phyloP scores from a whole-genome alignment of 2,888 invertebrate genomes.

The Apamea sordens region DNA sequence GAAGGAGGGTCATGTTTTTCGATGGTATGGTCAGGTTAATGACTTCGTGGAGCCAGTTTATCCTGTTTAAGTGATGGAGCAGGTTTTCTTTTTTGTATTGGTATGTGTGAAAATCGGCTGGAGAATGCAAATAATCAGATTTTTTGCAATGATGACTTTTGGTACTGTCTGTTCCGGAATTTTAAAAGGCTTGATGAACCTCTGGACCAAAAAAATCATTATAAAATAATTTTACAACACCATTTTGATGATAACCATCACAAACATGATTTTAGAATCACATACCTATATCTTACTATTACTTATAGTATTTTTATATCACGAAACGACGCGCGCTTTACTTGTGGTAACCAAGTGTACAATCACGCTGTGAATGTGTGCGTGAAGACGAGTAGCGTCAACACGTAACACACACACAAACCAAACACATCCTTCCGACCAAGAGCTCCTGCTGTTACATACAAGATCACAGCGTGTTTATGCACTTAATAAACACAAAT shows the following conservation, averaged over 20 bases:
- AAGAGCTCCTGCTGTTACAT: too few relatives aligned
- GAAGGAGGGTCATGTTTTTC: constrained; percentile 37
- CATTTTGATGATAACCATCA: not conserved
- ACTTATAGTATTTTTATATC: too few relatives aligned
- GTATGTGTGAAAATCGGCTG: constrained; percentile 15
- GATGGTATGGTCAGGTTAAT: constrained; percentile 48
- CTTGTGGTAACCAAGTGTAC: not conserved
- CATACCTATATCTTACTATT: not conserved
- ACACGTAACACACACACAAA: too few relatives aligned
- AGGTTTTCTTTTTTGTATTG: not conserved
- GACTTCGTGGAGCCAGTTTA: constrained; percentile 50
- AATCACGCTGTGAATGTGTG: not conserved
- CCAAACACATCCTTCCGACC: too few relatives aligned
- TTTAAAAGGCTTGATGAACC: accelerated
- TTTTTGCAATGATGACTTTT: not conserved
- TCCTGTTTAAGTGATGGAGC: constrained; percentile 24
- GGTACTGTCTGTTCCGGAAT: not conserved
- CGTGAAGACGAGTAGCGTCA: not conserved
- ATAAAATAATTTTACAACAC: not conserved
- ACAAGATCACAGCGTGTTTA: too few relatives aligned
- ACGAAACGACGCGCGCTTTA: not conserved
- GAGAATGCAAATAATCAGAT: not conserved
- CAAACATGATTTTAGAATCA: not conserved
- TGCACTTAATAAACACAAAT: not conserved
- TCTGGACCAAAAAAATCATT: not conserved